Conservation (phyloP, 2,113 vertebrate genomes). For the Amazona guildingii region DNA sequence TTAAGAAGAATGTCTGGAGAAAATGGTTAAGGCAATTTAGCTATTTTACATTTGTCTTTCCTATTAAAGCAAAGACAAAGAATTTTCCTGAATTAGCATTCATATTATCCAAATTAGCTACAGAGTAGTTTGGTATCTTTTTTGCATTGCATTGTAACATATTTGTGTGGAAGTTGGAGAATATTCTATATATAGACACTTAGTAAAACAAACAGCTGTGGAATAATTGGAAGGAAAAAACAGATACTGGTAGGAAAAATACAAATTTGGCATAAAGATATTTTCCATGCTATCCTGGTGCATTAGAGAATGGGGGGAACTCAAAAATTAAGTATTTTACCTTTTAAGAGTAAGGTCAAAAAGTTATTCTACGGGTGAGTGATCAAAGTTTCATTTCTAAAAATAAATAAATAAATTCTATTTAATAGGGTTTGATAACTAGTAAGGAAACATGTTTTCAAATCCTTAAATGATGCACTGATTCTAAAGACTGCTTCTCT, state of each 20-base stretch:
- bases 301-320: not conserved
- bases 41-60: conserved; percentile 62
- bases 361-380: conserved; percentile 24
- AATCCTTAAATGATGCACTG: not conserved
- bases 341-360: conserved; percentile 22
- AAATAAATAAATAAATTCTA: conserved; percentile 9
- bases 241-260: not conserved
- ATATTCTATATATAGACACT: conserved; percentile 67
- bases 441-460: conserved; percentile 8
- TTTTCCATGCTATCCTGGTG: not conserved
- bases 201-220: conserved; percentile 39
- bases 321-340: conserved; percentile 45
- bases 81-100: conserved; percentile 68
- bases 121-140: conserved; percentile 29
- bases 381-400: conserved; percentile 56
- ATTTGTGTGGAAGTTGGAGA: conserved; percentile 56
- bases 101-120: conserved; percentile 62
- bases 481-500: conserved; percentile 17
- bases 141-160: conserved; percentile 25
- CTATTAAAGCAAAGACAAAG: conserved; percentile 64
- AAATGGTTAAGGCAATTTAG: conserved; percentile 54
- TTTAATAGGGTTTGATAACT: conserved; percentile 19
- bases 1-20: conserved; percentile 31
- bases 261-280: not conserved
- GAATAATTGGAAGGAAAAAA: conserved; percentile 17